Percentiles rank a stretch among this genome's conserved stretches.
Conservation (phyloP, 2,888 invertebrate species). For the Caenorhabditis uteleia region DNA sequence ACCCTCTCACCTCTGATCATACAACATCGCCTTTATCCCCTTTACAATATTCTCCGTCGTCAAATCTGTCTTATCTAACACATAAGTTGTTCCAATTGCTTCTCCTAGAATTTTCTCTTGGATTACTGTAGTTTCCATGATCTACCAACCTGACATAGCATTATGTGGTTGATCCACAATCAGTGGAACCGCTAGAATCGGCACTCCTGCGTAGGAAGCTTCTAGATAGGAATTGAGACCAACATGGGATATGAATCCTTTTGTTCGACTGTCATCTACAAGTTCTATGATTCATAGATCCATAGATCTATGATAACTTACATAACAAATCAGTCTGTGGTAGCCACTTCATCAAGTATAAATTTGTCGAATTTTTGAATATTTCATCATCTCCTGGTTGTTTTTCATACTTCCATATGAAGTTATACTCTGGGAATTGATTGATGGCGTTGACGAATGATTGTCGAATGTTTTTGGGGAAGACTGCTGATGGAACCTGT, state of each 20-base stretch:
- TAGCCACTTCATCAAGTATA: slow-evolving; percentile 46
- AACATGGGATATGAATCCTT: slow-evolving; percentile 49
- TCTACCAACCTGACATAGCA: slow-evolving; percentile 7
- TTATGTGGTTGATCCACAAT: slow-evolving; percentile 51
- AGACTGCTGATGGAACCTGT: slow-evolving; percentile 11
- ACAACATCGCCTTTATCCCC: slow-evolving; percentile 19
- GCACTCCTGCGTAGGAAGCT: slow-evolving; percentile 47
- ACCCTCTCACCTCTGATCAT: slow-evolving; percentile 14
- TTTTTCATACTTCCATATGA: slow-evolving; percentile 53
- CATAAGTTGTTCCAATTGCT: slow-evolving; percentile 25
- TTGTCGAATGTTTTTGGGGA: slow-evolving; percentile 29
- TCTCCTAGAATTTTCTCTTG: slow-evolving; percentile 5
- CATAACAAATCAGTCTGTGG: slow-evolving; percentile 55
- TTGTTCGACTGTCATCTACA: slow-evolving; percentile 41
- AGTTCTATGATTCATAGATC: slow-evolving; percentile 1
- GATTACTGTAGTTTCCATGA: not conserved
- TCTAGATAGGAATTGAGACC: slow-evolving; percentile 54
- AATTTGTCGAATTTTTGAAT: slow-evolving; percentile 41
- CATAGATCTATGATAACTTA: slow-evolving; percentile 10
- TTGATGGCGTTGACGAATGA: slow-evolving; percentile 44
- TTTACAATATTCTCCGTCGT: slow-evolving; percentile 12
- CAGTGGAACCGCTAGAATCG: slow-evolving; percentile 47
- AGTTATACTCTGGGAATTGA: slow-evolving; percentile 47
- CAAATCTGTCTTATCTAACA: slow-evolving; percentile 24
- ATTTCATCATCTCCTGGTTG: slow-evolving; percentile 22